Percentiles rank a stretch among this genome's conserved stretches.
These are phyloP conservation scores for Tachysurus vachellii DNA, from an alignment of 2,113 vertebrate genomes.

Conservation along the genomic window DNA sequence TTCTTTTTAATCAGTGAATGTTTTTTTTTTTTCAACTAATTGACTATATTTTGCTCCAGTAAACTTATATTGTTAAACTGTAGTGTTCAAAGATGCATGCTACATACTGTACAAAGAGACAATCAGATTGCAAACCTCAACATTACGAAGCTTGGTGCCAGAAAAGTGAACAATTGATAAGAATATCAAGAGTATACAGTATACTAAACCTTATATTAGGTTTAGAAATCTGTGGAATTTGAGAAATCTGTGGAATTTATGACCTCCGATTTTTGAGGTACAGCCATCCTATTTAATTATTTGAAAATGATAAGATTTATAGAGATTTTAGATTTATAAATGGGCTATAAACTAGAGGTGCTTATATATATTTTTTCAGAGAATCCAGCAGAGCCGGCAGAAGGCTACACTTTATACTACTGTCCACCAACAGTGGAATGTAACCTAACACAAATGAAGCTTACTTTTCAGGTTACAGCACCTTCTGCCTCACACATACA, in stretches of 20 bases:
- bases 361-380: not conserved
- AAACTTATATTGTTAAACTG: too few relatives aligned
- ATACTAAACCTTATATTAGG: not conserved
- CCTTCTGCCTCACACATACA: not conserved
- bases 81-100: too few relatives aligned
- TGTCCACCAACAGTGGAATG: not conserved
- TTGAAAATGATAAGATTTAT: not conserved
- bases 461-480: not conserved
- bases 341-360: not conserved
- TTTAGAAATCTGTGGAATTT: not conserved
- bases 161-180: not conserved
- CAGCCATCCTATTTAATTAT: not conserved
- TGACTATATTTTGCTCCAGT: too few relatives aligned
- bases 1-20: too few relatives aligned
- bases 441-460: not conserved
- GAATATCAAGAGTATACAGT: not conserved
- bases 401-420: not conserved
- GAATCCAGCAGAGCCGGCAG: not conserved
- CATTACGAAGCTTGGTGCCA: too few relatives aligned
- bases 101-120: too few relatives aligned
- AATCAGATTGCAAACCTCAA: too few relatives aligned
- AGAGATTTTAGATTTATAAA: not conserved
- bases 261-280: not conserved
- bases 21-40: too few relatives aligned
- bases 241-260: not conserved